phyloP scores from a whole-genome alignment of 2,888 invertebrate genomes.

The Nysson spinosus region DNA sequence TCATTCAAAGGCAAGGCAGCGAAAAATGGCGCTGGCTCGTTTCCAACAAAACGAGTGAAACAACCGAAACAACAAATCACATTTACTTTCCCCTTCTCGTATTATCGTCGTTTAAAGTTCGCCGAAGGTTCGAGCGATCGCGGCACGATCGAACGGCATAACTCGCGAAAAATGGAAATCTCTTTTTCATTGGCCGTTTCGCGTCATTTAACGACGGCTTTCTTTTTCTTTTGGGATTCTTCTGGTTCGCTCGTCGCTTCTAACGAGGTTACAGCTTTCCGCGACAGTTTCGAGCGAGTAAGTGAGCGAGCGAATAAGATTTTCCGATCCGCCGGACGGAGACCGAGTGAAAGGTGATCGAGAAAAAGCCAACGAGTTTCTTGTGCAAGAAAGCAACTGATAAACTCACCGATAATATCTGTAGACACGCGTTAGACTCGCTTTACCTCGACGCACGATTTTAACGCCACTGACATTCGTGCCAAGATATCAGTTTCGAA shows the following conservation, averaged over 20 bases:
- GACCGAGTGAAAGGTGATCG: constrained; percentile 47
- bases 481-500: too few relatives aligned
- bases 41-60: too few relatives aligned
- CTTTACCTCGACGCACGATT: constrained; percentile 16
- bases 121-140: too few relatives aligned
- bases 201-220: constrained; percentile 5
- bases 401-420: constrained; percentile 32
- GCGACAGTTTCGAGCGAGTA: constrained; percentile 42
- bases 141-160: not conserved
- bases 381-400: constrained; percentile 13
- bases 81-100: too few relatives aligned
- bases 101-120: too few relatives aligned
- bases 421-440: too few relatives aligned
- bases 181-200: not conserved
- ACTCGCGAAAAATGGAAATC: not conserved
- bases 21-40: too few relatives aligned
- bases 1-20: too few relatives aligned
- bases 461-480: constrained; percentile 6
- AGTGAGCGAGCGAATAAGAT: constrained; percentile 31
- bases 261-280: constrained; percentile 42
- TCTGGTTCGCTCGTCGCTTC: not conserved
- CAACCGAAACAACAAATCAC: too few relatives aligned
- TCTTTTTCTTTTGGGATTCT: constrained; percentile 3
- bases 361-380: constrained; percentile 43
- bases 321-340: constrained; percentile 34